A percentile compares a stretch with the other conserved stretches of the same genome.
phyloP scores from a whole-genome alignment of 2,113 vertebrate species.

The Seriola aureovittata region DNA sequence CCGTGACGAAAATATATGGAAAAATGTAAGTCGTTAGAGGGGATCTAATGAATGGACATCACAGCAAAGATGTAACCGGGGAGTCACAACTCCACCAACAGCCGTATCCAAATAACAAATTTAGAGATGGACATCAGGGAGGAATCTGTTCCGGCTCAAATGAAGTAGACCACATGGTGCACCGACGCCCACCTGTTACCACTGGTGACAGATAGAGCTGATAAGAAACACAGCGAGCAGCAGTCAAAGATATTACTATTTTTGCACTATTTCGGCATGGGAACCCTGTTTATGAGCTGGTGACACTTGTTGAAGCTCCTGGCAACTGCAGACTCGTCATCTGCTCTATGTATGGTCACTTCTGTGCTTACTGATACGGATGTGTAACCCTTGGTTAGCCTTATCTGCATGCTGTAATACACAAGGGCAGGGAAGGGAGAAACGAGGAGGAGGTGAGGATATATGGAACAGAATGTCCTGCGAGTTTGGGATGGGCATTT shows the following conservation, averaged over 20 bases:
- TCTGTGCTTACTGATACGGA: conserved; percentile 31
- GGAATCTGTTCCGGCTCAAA: conserved; percentile 3
- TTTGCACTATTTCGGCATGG: neutral
- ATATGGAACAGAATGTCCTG: neutral
- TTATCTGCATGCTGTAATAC: conserved; percentile 36
- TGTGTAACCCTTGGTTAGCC: conserved; percentile 23
- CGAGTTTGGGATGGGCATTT: too few species aligned
- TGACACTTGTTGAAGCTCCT: conserved; percentile 36
- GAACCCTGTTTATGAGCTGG: conserved; percentile 10
- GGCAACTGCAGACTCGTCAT: conserved; percentile 20
- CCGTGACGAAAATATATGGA: neutral
- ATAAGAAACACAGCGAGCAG: conserved; percentile 27
- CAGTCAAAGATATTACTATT: conserved; percentile 3
- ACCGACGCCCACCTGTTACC: conserved; percentile 28
- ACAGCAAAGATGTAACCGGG: neutral
- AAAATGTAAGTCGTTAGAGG: conserved; percentile 13
- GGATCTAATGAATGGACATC: neutral
- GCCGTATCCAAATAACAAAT: conserved; percentile 8
- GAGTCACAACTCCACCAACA: conserved; percentile 27
- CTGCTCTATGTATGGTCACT: conserved; percentile 6
- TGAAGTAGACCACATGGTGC: conserved; percentile 1
- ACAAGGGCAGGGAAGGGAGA: neutral
- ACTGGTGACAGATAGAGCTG: conserved; percentile 39
- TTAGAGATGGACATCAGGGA: conserved; percentile 13
- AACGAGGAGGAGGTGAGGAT: neutral